phyloP scores from a whole-genome alignment of 2,888 invertebrate species.

The Hirtodrosophila trivittata region DNA sequence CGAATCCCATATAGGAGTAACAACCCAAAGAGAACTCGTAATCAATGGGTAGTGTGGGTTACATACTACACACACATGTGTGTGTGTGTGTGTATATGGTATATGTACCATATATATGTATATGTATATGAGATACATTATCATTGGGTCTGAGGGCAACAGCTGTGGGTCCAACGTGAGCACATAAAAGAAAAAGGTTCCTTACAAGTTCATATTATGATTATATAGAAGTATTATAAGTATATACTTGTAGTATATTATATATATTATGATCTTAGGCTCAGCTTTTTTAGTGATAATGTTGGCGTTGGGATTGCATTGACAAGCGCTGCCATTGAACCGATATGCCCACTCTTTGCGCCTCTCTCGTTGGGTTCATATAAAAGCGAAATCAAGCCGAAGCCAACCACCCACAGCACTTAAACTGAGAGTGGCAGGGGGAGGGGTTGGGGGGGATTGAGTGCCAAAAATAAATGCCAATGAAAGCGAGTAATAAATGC shows the following conservation, averaged over 20 bases:
- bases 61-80: constrained; percentile 30
- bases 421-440: constrained; percentile 14
- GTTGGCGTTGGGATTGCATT: not conserved
- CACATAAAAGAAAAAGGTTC: not conserved
- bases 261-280: too few relatives aligned
- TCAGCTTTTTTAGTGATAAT: too few relatives aligned
- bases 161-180: not conserved
- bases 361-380: constrained; percentile 18
- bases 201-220: too few relatives aligned
- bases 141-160: constrained; percentile 16
- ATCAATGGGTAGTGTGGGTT: constrained; percentile 11
- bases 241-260: too few relatives aligned
- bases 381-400: constrained; percentile 54
- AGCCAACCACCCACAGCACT: constrained; percentile 45
- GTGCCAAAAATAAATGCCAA: constrained; percentile 72
- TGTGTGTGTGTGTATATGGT: not conserved
- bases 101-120: constrained; percentile 1
- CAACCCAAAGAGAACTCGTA: constrained; percentile 4
- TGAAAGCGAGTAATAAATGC: constrained; percentile 76
- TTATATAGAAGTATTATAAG: too few relatives aligned
- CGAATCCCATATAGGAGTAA: constrained; percentile 22
- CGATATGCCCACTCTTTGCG: constrained; percentile 1
- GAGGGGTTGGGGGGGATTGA: constrained; percentile 18
- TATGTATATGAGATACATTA: constrained; percentile 8
- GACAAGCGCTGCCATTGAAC: not conserved